Base-by-base conservation (phyloP, 2,797 vertebrate species). In the Lithobates pipiens region DNA sequence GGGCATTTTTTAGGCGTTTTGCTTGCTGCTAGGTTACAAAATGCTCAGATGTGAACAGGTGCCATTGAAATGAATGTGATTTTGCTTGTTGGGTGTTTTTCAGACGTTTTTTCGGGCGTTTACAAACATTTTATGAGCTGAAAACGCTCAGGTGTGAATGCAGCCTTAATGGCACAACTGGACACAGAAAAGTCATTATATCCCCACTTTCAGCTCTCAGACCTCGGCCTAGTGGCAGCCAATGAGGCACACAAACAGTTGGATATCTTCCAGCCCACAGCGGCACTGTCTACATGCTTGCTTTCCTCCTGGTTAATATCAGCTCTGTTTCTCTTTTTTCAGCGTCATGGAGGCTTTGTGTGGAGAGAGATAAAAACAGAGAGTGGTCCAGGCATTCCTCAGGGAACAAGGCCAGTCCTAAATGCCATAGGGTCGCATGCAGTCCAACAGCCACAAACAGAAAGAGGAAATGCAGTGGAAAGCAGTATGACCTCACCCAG, bases 321-420 rank as follows among this genome's bases (percentile, higher is more conserved):
- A 92, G 89, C 89, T 91, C 90, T 92, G 89, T 93, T 94, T 93
- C 92, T 88, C 3, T 39, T 90, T 91, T 93, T 91, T 86, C 92
- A 95, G 94, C 0, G 88, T 91, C 92, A 92, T 42, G 93, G 93
- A 93, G 88, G 89, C 88, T 94, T 95, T 92, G 90, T 93, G 90
- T 92, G 92, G 89, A 91, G 75, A 80, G 90, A 94, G 91, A 93
- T 93, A 92, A 94, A 93, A 89, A 90, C 91, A 88, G 88, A 21
- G 36, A 92, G 88, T 69, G 88, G 84, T 87, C 88, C 85, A 13
- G 75, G 46, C 85, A 90, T 85, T 93, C 91, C 93, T 87, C 75
- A 88, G 84, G 89, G 91, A 92, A 88, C 88, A 82, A 86, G 90
- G 90, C 86, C 88, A 88, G 93, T 93, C 92, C 91, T 36, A 57